phyloP scores from a whole-genome alignment of 2,888 invertebrate genomes.

The Synanthedon myopaeformis region DNA sequence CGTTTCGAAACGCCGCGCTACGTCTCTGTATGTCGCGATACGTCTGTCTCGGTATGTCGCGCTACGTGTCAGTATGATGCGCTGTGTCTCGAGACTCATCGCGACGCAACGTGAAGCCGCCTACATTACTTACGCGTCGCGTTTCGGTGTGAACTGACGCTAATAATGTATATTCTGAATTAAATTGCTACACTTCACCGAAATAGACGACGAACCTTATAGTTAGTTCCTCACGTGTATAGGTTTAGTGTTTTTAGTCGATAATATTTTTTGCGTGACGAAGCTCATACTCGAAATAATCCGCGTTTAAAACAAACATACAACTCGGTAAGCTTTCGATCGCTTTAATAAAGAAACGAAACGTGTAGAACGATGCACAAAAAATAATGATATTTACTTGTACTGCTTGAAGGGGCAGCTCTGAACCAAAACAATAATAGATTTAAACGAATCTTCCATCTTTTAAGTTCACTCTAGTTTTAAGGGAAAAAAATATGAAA shows the following conservation, averaged over 20 bases:
- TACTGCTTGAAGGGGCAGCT: slow-evolving; percentile 18
- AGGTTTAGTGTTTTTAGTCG: slow-evolving; percentile 17
- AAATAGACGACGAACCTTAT: slow-evolving; percentile 1
- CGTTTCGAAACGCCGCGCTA: too few relatives aligned
- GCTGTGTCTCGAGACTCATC: too few relatives aligned
- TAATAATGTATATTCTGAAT: too few relatives aligned
- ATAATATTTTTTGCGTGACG: slow-evolving; percentile 2
- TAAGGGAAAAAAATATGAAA: slow-evolving; percentile 20
- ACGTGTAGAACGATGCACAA: slow-evolving; percentile 28
- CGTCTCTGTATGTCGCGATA: too few relatives aligned
- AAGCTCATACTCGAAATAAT: not conserved
- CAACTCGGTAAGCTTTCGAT: slow-evolving; percentile 3
- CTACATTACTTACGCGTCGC: too few relatives aligned
- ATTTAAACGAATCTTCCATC: slow-evolving; percentile 40
- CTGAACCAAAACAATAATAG: slow-evolving; percentile 40
- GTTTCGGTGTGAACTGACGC: too few relatives aligned
- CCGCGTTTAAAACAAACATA: not conserved
- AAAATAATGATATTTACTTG: slow-evolving; percentile 15
- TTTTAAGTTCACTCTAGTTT: slow-evolving; percentile 21
- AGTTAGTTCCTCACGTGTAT: slow-evolving; percentile 22
- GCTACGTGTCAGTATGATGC: too few relatives aligned
- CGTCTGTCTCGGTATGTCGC: too few relatives aligned
- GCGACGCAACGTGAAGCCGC: too few relatives aligned
- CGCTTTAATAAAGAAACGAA: slow-evolving; percentile 5
- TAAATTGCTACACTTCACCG: too few relatives aligned